Evolutionary conservation across 2,797 vertebrate genomes (phyloP).

Genomic region (Sarcoramphus papa): DNA sequence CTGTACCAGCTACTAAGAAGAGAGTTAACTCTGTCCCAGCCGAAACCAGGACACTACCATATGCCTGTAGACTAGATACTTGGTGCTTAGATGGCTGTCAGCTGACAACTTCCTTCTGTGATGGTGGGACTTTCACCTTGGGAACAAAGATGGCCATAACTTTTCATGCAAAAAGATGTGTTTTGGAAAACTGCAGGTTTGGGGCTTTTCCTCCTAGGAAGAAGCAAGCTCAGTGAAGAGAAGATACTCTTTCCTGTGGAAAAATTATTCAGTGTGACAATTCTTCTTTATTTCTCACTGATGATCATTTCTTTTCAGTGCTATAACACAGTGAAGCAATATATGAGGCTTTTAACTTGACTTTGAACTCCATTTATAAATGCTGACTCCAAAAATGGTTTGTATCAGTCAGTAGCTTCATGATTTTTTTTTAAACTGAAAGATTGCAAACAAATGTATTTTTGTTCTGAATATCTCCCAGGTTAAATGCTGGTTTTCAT

Average conservation of each 20-base stretch:
- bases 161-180: not conserved
- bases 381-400: not conserved
- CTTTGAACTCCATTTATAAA: not conserved
- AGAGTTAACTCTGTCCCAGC: no score
- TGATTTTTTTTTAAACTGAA: not conserved
- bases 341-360: not conserved
- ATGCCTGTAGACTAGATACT: not conserved
- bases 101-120: not conserved
- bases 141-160: not conserved
- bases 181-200: not conserved
- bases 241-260: not conserved
- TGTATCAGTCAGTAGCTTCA: not conserved
- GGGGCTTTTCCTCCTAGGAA: not conserved
- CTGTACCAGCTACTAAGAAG: no score
- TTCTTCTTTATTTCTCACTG: not conserved
- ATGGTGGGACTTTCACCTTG: not conserved
- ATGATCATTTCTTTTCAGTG: not conserved
- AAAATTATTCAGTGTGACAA: not conserved
- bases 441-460: not conserved
- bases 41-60: not conserved
- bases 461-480: not conserved
- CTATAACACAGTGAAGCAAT: not conserved
- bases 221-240: not conserved
- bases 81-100: not conserved
- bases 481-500: rapidly evolving